Conservation (phyloP, 2,888 invertebrate genomes). For the Philopedon plagiatum region DNA sequence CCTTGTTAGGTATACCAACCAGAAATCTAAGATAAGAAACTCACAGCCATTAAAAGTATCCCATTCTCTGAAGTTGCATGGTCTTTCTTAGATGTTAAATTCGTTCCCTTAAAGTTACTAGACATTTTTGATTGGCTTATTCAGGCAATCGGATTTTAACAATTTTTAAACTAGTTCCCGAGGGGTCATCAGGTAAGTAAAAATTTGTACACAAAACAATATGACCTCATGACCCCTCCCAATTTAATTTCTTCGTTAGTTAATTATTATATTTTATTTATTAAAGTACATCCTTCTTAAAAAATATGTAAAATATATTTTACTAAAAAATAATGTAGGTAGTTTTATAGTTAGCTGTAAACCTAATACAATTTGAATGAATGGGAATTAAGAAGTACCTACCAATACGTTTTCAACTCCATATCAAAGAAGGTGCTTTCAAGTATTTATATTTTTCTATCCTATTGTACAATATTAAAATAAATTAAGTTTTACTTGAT, state of each 20-base stretch:
- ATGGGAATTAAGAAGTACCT: neutral
- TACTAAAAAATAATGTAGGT: no score
- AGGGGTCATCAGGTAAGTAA: no score
- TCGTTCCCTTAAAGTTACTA: neutral
- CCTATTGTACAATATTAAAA: conserved; percentile 20
- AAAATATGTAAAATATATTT: no score
- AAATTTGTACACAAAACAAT: no score
- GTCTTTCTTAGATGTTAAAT: neutral
- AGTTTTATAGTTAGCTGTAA: no score
- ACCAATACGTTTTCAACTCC: neutral
- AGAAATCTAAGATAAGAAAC: no score
- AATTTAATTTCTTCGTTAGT: neutral
- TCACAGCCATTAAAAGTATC: no score
- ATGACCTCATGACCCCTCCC: no score
- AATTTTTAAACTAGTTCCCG: neutral
- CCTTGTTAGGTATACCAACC: no score
- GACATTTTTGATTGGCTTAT: neutral
- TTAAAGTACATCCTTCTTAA: no score
- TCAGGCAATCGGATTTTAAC: neutral
- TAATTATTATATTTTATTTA: no score
- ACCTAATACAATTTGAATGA: neutral
- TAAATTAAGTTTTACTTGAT: neutral
- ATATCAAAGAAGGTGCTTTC: conserved; percentile 53
- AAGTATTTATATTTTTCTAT: conserved; percentile 54
- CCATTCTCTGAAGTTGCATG: no score